Evolutionary conservation across 2,888 invertebrate species (phyloP).

Genomic region (Xestoiulus laeticollis): DNA sequence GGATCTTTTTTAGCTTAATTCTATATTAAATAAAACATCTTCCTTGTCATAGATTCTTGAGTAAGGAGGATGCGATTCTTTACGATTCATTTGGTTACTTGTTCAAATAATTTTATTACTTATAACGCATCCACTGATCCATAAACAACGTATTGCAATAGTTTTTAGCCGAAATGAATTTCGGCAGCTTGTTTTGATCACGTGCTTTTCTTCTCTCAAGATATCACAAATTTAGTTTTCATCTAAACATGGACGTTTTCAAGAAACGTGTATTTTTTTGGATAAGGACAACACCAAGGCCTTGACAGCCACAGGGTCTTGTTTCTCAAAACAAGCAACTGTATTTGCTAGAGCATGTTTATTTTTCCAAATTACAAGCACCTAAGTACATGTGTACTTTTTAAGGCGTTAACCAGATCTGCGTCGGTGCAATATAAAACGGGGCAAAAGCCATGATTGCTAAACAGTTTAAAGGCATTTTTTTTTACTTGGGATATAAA

Average conservation of each 20-base stretch:
- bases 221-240: neutral
- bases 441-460: neutral
- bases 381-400: constrained; percentile 31
- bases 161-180: neutral
- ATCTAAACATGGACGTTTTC: neutral
- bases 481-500: no score
- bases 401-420: neutral
- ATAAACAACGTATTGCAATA: neutral
- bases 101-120: neutral
- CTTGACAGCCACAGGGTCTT: constrained; percentile 22
- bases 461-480: neutral
- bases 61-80: neutral
- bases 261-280: neutral
- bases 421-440: neutral
- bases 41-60: neutral
- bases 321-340: constrained; percentile 31
- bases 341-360: neutral
- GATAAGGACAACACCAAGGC: constrained; percentile 6
- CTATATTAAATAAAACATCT: neutral
- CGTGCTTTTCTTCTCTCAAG: neutral
- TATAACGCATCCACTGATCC: neutral
- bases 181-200: neutral
- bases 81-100: neutral
- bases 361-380: constrained; percentile 14
- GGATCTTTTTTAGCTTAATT: neutral